phyloP scores from a whole-genome alignment of 2,888 invertebrate genomes.

The Xylophagus ater region DNA sequence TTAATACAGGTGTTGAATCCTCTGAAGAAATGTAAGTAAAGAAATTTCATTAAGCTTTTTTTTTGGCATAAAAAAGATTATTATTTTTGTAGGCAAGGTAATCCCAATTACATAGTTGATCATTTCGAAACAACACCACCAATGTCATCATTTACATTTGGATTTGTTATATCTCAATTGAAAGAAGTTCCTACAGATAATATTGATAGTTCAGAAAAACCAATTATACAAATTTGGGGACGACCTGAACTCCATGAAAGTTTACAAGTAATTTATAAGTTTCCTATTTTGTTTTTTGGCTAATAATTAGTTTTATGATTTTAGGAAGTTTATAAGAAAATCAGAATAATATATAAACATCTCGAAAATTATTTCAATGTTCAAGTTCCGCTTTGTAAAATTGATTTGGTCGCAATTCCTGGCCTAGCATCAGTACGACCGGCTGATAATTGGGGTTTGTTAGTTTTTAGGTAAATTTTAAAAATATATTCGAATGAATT shows the following conservation, averaged over 20 bases:
- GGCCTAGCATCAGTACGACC: slow-evolving; percentile 59
- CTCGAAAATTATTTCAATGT: slow-evolving; percentile 52
- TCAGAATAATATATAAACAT: slow-evolving; percentile 46
- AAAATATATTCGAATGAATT: background rate
- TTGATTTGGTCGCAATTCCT: slow-evolving; percentile 65
- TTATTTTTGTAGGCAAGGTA: slow-evolving; percentile 8
- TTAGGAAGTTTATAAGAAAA: slow-evolving; percentile 47
- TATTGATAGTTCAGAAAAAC: slow-evolving; percentile 23
- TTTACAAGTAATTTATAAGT: slow-evolving; percentile 19
- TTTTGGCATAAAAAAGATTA: background rate
- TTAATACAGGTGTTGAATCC: slow-evolving; percentile 51
- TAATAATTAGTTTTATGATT: slow-evolving; percentile 24
- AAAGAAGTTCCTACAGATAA: slow-evolving; percentile 25
- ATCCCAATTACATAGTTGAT: slow-evolving; percentile 51
- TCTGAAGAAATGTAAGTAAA: slow-evolving; percentile 49
- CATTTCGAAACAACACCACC: slow-evolving; percentile 59
- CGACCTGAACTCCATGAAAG: slow-evolving; percentile 40
- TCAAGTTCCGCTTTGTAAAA: slow-evolving; percentile 52
- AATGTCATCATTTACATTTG: slow-evolving; percentile 67
- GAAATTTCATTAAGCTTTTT: background rate
- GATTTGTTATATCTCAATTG: slow-evolving; percentile 59
- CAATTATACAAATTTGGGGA: slow-evolving; percentile 40
- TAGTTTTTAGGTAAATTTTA: slow-evolving; percentile 58
- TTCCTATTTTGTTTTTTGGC: background rate
- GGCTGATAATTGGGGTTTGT: slow-evolving; percentile 68